Evolutionary conservation across 2,113 vertebrate species (phyloP).

Genomic region (Clarias batrachus): DNA sequence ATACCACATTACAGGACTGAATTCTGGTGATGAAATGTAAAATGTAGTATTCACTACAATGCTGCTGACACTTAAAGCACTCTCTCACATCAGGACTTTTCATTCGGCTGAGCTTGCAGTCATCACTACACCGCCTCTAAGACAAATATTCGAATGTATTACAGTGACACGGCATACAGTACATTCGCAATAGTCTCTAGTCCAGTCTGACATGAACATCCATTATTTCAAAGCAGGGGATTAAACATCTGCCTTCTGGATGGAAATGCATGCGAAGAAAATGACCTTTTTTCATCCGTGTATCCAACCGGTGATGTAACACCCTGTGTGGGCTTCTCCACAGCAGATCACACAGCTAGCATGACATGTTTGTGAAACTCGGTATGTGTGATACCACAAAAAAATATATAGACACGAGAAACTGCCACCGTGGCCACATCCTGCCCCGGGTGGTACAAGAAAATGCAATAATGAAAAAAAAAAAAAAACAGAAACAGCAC

Average conservation of each 20-base stretch:
- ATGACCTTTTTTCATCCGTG: neutral
- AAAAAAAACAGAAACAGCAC: neutral
- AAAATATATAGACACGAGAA: neutral
- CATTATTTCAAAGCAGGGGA: slow-evolving; percentile 8
- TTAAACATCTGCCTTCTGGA: slow-evolving; percentile 14
- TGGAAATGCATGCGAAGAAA: neutral
- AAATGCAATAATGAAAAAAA: neutral
- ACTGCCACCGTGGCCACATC: neutral
- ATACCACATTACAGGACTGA: neutral
- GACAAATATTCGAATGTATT: neutral
- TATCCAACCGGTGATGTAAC: neutral
- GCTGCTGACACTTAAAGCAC: neutral
- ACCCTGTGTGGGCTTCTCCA: neutral
- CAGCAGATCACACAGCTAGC: neutral
- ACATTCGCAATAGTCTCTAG: neutral
- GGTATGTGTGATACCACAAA: neutral
- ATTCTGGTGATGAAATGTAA: neutral
- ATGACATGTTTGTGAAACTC: slow-evolving; percentile 1
- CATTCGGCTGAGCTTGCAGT: slow-evolving; percentile 3
- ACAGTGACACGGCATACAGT: slow-evolving; percentile 19
- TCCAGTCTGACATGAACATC: neutral
- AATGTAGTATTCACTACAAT: neutral
- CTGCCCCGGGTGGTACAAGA: neutral
- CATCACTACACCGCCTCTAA: neutral
- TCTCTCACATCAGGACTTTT: neutral